These are phyloP conservation scores for Polyommatus iphigenia DNA, from an alignment of 2,888 invertebrate species.

Conservation along the genomic window DNA sequence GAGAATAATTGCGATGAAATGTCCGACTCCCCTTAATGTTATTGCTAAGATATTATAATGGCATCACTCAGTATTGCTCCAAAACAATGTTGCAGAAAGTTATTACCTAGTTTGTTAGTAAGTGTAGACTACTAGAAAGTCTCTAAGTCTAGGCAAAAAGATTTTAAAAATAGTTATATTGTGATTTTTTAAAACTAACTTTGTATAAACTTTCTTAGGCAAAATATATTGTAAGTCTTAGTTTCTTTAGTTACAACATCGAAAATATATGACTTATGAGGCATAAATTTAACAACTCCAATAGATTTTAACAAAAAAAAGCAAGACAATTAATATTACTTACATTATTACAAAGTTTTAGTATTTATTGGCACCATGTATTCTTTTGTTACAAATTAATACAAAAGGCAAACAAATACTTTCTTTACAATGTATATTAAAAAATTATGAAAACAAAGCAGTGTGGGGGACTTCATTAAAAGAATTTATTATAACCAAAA, in stretches of 20 bases:
- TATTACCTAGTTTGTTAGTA: background rate
- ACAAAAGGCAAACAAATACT: no score
- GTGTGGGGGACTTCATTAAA: constrained; percentile 15
- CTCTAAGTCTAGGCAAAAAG: background rate
- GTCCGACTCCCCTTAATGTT: background rate
- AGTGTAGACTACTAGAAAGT: background rate
- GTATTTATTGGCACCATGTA: background rate
- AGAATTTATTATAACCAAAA: background rate
- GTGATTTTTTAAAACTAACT: background rate
- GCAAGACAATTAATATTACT: no score
- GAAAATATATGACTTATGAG: no score
- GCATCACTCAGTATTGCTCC: background rate
- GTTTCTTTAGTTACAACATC: background rate
- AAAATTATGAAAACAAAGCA: background rate
- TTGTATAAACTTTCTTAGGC: background rate
- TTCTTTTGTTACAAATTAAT: background rate
- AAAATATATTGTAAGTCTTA: background rate
- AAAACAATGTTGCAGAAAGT: background rate
- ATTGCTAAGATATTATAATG: background rate
- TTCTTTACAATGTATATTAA: background rate
- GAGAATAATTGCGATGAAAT: background rate
- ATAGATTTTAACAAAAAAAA: no score
- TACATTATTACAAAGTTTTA: no score
- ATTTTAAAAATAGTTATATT: constrained; percentile 1
- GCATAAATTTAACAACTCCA: no score